Evolutionary conservation across 2,797 vertebrate genomes (phyloP), one percentile per base, ranked within the genome.

Genomic region (Aselliscus stoliczkanus): DNA sequence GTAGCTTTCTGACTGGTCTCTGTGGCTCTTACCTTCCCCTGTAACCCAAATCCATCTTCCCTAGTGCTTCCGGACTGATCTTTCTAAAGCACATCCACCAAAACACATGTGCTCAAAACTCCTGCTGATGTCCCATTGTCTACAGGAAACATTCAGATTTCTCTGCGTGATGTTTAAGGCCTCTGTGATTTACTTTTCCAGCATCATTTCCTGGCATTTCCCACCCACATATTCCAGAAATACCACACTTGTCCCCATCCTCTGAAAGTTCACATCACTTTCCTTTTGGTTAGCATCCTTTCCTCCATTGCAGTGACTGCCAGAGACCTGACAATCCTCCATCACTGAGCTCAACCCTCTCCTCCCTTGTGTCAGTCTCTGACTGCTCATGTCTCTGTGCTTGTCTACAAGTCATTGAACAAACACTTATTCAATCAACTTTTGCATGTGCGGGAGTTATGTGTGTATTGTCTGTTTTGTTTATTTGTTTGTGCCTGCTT

Each of bases 181-280:
- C 42, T 80, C 56, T 50, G 25, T 44, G 80, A 84, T 70, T 69
- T 29, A 3, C 15, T 77, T 85, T 86, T 47, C 70, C 5, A 83
- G 44, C 29, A 56, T 72, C 54, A 54, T 85, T 54, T 93, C 42
- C 62, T 80, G 64, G 70, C 42, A 79, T 94, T 86, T 80, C 17
- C 65, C 73, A 87, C 64, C 76, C 64, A 75, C 50, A 14, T 86
- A 64, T 73, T 94, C 76, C 52, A 92, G 88, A 95, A 96, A 92
- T 70, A 86, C 10, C 39, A 83, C 64, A 7, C 34, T 73, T 70
- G 79, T 50, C 76, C 86, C 18, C 25, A 8, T 85, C 82, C 27
- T 34, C 58, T 70, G 42, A n/a, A 58, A 31, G 14, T 89, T 75
- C 83, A 93, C 56, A 14, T 50, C 67, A 60, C 27, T 62, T 79